Evolutionary conservation across 2,888 invertebrate genomes (phyloP).

Genomic region (Galerucella nymphaeae): DNA sequence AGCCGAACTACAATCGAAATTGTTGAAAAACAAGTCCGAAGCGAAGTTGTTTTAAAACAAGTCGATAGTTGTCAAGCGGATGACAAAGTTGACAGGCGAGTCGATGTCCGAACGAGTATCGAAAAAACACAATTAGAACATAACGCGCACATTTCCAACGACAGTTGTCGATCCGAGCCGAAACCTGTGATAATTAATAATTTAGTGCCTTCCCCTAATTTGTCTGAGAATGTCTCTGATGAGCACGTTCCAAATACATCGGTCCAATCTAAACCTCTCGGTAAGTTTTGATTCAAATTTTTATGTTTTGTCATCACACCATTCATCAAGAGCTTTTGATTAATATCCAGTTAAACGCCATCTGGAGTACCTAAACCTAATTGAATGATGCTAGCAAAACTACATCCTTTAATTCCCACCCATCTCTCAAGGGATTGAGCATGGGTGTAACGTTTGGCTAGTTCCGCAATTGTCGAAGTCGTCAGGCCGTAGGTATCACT

Average conservation of each 20-base stretch:
- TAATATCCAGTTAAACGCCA: too few relatives aligned
- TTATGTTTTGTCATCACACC: neutral
- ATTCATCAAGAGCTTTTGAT: too few relatives aligned
- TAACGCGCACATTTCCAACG: conserved; percentile 17
- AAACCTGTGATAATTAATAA: conserved; percentile 60
- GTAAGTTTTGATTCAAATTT: conserved; percentile 46
- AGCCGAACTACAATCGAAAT: conserved; percentile 29
- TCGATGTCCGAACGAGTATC: conserved; percentile 29
- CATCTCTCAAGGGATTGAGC: too few relatives aligned
- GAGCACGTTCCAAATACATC: conserved; percentile 51
- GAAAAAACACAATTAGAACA: conserved; percentile 13
- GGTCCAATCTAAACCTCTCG: conserved; percentile 63
- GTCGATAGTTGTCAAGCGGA: conserved; percentile 21
- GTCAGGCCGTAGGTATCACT: too few relatives aligned
- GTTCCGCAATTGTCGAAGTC: too few relatives aligned
- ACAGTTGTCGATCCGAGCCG: conserved; percentile 55
- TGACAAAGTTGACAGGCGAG: conserved; percentile 18
- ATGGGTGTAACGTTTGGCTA: too few relatives aligned
- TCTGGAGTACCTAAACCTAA: too few relatives aligned
- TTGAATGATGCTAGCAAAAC: too few relatives aligned
- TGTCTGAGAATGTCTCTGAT: conserved; percentile 53
- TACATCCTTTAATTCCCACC: too few relatives aligned
- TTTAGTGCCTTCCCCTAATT: conserved; percentile 60
- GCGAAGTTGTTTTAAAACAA: conserved; percentile 29
- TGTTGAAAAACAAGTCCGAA: conserved; percentile 28